These are phyloP conservation scores for Odontomachus brunneus DNA, from an alignment of 1,140 invertebrate species.

Conservation along the genomic window DNA sequence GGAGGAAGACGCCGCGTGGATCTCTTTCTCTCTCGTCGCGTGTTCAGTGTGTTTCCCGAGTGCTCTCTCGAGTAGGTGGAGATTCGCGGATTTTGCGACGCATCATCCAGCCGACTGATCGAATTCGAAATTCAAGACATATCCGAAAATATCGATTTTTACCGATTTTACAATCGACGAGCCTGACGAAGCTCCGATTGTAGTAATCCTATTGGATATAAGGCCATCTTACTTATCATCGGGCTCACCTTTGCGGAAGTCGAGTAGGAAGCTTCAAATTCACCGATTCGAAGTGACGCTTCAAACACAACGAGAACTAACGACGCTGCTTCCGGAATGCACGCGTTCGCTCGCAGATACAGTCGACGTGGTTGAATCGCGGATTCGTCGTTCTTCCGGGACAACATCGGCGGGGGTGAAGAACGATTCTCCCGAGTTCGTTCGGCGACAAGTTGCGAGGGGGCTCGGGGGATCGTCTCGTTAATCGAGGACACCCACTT, in stretches of 20 bases:
- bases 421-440: background rate
- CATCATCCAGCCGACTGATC: slow-evolving; percentile 25
- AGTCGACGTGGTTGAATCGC: too few species aligned
- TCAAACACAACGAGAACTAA: slow-evolving; percentile 7
- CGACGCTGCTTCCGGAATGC: background rate
- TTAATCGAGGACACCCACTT: slow-evolving; percentile 9
- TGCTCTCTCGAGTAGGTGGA: background rate
- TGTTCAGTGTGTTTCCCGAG: slow-evolving; percentile 1
- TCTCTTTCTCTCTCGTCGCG: background rate
- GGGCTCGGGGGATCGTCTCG: background rate
- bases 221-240: too few species aligned
- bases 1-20: background rate
- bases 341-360: background rate
- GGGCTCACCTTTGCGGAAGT: too few species aligned
- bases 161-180: slow-evolving; percentile 3
- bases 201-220: slow-evolving; percentile 24
- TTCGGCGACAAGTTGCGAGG: background rate
- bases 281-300: too few species aligned
- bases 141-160: slow-evolving; percentile 56
- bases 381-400: background rate
- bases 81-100: slow-evolving; percentile 20
- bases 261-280: background rate
- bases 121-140: slow-evolving; percentile 50
- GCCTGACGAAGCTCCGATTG: background rate
- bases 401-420: background rate